Evolutionary conservation across 2,797 vertebrate species (phyloP), one percentile per base, ranked within the genome.

Genomic region (Rhinogobio ventralis): DNA sequence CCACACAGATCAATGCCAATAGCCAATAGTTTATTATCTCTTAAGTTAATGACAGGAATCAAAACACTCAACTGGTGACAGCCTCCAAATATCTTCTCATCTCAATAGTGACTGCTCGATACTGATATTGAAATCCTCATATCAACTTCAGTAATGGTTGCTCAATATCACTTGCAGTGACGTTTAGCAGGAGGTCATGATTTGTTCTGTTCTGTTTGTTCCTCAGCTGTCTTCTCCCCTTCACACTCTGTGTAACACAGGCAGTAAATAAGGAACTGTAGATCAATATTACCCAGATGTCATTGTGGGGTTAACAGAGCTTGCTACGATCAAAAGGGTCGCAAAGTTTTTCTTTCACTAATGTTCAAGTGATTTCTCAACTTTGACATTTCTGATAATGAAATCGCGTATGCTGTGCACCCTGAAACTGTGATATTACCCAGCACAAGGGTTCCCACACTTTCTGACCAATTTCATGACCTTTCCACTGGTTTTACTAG

Each of bases 1-100:
- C 80, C 87, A 25, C 71, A 79, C 69, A 62, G 90, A 92, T 93
- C 92, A 88, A 93, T 91, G 88, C 62, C 83, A 89, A 87, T 90
- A 89, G 85, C 82, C 15, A 25, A 25, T 39, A 13, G 57, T 86
- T 86, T 64, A n/a, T 62, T 86, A 78, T 75, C 83, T 82, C 25
- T 72, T 66, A 46, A 84, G 64, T 86, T 77, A 81, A 85, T 82
- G 74, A 81, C 79, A 69, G 71, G 39, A 76, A 67, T 81, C 79
- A 74, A 62, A 85, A 73, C 33, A 79, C 55, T 36, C 69, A 69
- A 51, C 46, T 19, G 30, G n/a, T 79, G 23, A 51, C 68, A 68
- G 62, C n/a, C 53, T 79, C 64, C 36, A 20, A 57, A 85, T 39
- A 68, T 73, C 57, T 15, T n/a, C 30, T 28, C n/a, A 36, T 46